Evolutionary conservation across 2,888 invertebrate genomes (phyloP), one percentile per base, ranked within the genome.

Genomic region (Gortyna flavago): DNA sequence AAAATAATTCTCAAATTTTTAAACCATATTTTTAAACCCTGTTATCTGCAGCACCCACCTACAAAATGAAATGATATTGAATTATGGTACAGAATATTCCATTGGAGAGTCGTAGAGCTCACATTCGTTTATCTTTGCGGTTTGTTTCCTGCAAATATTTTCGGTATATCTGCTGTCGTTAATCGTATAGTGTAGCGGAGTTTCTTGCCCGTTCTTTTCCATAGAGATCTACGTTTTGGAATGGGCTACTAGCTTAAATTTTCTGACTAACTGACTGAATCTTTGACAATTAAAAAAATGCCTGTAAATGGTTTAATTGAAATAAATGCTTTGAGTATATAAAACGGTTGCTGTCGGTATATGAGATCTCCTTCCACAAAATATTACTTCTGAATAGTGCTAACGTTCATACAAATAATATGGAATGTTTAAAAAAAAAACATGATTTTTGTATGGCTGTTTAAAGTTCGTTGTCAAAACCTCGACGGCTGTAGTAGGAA

Each of bases 371-470:
- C 5, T 5, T n/a, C 8, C 6, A n/a, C 18, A 16, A 3, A 32
- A 32, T 32, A 57, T 11, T 18, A 18, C n/a, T 5, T 25, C 35
- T 21, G 35, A 13, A 29, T 69, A 32, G 72, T 48, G 41, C n/a
- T 41, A 32, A 75, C n/a, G 0, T 41, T 21, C 7, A 8, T 25
- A 41, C 1, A 75, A 62, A 75, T 21, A 29, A 5, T 21, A 13
- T 70, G 2, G 5, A 3, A 21, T 44, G 48, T 69, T 59, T 32
- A 0, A n/a, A 79, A 79, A 21, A 13, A 21, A 57, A 79, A 54
- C 71, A 25, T 57, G 0, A 9, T 9, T 54, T 57, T 70, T 77
- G 18, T 54, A 29, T 35, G 54, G 35, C 25, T 54, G 13, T 4
- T n/a, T n/a, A n/a, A n/a, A n/a, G n/a, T n/a, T n/a, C n/a, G n/a